Percentiles rank a stretch among this genome's conserved stretches.
Evolutionary conservation across 2,113 vertebrate genomes (phyloP).

Genomic region (Diphyllodes magnificus): DNA sequence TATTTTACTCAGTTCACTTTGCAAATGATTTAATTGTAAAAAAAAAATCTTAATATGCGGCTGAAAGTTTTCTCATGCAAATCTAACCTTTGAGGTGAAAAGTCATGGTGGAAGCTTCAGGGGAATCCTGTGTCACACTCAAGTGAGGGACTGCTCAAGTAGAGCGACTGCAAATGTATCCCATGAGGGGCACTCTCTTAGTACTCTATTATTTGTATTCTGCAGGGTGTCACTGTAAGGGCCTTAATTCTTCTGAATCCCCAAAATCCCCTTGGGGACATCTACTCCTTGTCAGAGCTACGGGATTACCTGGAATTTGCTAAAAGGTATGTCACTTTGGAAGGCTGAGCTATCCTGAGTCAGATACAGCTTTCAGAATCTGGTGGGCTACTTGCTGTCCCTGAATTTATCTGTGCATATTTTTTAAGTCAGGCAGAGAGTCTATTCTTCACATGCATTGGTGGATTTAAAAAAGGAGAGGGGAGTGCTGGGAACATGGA

Average conservation of each 20-base stretch:
- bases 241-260: conserved; percentile 92
- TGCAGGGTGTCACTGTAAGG: conserved; percentile 81
- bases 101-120: neutral
- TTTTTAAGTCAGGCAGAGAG: neutral
- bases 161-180: neutral
- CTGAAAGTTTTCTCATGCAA: neutral
- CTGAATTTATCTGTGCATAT: neutral
- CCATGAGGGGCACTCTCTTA: neutral
- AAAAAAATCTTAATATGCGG: neutral
- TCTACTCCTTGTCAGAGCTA: conserved; percentile 86
- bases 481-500: neutral
- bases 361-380: neutral
- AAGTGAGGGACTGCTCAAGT: neutral
- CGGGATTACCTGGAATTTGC: conserved; percentile 89
- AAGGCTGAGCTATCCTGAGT: neutral
- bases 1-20: neutral
- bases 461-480: neutral
- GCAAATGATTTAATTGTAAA: neutral
- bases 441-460: neutral
- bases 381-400: neutral
- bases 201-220: neutral
- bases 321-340: conserved; percentile 78
- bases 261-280: conserved; percentile 91
- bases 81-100: neutral
- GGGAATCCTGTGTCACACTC: neutral